phyloP scores from a whole-genome alignment of 2,797 vertebrate genomes.

The Chelonia mydas region DNA sequence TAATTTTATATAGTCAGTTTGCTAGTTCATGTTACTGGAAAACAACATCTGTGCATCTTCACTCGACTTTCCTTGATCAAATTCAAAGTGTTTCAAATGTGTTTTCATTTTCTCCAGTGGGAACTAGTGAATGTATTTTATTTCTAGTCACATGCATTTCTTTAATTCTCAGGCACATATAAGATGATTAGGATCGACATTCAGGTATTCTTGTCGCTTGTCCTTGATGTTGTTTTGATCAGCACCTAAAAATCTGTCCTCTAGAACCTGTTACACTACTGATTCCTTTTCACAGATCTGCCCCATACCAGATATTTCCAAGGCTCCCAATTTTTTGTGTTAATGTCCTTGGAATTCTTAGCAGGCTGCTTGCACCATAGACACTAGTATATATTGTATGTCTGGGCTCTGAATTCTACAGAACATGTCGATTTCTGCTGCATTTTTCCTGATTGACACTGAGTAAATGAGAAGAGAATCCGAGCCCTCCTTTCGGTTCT shows the following conservation, averaged over 20 bases:
- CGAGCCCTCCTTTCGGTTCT: neutral
- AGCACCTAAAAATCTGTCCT: neutral
- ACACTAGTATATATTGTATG: neutral
- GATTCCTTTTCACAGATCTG: rapidly evolving
- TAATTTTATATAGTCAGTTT: neutral
- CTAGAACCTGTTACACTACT: rapidly evolving
- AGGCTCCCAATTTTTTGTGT: neutral
- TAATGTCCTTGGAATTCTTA: neutral
- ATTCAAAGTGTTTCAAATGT: neutral
- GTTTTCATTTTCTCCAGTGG: neutral
- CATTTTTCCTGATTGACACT: neutral
- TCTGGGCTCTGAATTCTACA: neutral
- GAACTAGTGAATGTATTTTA: neutral
- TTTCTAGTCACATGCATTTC: neutral
- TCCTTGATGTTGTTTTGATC: neutral
- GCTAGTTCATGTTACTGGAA: neutral
- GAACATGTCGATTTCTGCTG: neutral
- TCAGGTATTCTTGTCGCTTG: neutral
- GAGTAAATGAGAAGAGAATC: neutral
- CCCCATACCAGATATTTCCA: neutral
- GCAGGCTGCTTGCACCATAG: neutral
- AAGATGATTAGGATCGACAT: neutral
- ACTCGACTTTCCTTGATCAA: neutral
- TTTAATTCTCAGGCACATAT: neutral
- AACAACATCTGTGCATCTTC: neutral